Evolutionary conservation across 1,140 invertebrate species (phyloP).

Genomic region (Pogonomyrmex barbatus): DNA sequence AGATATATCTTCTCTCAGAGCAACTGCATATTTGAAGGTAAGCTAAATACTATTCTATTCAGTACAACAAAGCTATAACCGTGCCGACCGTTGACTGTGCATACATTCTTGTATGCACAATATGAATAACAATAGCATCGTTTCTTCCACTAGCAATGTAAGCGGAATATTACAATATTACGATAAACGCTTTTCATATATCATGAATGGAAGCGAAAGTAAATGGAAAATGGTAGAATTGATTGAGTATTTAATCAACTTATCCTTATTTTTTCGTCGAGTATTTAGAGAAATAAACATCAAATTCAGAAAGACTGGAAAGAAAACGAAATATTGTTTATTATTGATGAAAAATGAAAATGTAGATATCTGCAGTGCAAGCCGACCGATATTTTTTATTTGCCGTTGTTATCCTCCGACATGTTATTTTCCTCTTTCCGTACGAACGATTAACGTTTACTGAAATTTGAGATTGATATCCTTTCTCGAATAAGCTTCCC

Average conservation of each 20-base stretch:
- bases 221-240: constrained; percentile 3
- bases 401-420: not conserved
- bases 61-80: constrained; percentile 17
- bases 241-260: constrained; percentile 5
- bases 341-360: not conserved
- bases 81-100: not conserved
- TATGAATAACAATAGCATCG: constrained; percentile 40
- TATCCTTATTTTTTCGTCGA: not conserved
- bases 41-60: constrained; percentile 31
- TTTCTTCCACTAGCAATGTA: constrained; percentile 28
- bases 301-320: not conserved
- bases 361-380: not conserved
- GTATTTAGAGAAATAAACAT: not conserved
- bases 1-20: not conserved
- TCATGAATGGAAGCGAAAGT: not conserved
- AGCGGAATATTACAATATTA: constrained; percentile 28
- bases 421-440: constrained; percentile 44
- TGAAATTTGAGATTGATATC: constrained; percentile 62
- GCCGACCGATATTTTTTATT: constrained; percentile 5
- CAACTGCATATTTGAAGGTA: constrained; percentile 11
- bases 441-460: constrained; percentile 21
- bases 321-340: not conserved
- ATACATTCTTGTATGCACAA: constrained; percentile 21
- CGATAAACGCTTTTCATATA: not conserved
- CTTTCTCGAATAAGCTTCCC: constrained; percentile 31